Conservation (phyloP, 2,888 invertebrate species). For the Drosophila nigricruria region DNA sequence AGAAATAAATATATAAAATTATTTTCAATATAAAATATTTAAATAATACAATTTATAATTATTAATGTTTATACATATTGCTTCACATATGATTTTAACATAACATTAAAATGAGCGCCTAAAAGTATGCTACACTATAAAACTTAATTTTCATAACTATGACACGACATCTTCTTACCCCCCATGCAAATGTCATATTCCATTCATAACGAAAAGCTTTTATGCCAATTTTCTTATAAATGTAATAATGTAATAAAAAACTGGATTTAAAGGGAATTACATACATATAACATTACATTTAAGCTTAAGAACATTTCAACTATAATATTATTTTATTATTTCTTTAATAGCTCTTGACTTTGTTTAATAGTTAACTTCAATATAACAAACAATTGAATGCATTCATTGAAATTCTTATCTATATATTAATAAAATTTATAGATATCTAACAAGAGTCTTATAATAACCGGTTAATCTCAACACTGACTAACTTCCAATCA, state of each 20-base stretch:
- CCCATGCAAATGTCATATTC: too few relatives aligned
- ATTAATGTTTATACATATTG: background rate
- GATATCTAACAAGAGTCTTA: too few relatives aligned
- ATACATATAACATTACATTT: background rate
- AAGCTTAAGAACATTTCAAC: background rate
- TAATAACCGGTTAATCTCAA: background rate
- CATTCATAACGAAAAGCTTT: background rate
- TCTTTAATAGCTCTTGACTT: background rate
- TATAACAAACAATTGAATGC: background rate
- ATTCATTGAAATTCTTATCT: background rate
- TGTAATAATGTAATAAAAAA: background rate
- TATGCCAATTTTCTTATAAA: background rate
- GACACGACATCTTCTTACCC: too few relatives aligned
- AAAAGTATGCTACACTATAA: constrained; percentile 11
- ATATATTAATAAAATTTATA: background rate
- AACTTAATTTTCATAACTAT: too few relatives aligned
- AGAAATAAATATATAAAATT: background rate
- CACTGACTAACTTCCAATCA: background rate
- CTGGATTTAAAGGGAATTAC: background rate
- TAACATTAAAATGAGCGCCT: background rate
- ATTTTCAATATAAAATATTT: background rate
- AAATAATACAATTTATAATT: background rate
- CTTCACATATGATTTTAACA: background rate
- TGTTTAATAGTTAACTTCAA: background rate
- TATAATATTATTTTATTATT: background rate